Percentiles rank a stretch among this genome's conserved stretches.
phyloP scores from a whole-genome alignment of 2,888 invertebrate genomes.

The Tiliacea aurago region DNA sequence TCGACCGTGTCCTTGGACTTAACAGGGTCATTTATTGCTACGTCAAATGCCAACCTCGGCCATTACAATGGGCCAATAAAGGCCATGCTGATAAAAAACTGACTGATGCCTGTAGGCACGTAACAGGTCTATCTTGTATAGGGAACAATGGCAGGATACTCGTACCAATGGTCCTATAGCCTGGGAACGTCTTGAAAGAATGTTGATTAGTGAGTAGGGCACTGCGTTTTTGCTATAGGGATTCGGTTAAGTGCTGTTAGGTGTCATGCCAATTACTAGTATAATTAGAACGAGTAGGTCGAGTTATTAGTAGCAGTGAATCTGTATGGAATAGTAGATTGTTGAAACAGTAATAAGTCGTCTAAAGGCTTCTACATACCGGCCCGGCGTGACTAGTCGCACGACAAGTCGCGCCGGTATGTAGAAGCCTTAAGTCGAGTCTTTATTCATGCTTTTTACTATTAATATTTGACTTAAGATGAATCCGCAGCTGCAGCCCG shows the following conservation, averaged over 20 bases:
- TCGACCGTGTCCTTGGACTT: constrained; percentile 43
- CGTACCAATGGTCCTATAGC: not conserved
- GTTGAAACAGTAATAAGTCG: no score
- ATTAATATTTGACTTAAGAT: no score
- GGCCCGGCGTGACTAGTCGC: no score
- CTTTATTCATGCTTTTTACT: no score
- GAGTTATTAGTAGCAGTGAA: not conserved
- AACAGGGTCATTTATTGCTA: constrained; percentile 29
- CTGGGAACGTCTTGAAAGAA: constrained; percentile 31
- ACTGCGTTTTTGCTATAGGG: not conserved
- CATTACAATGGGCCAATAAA: constrained; percentile 36
- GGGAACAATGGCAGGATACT: constrained; percentile 8
- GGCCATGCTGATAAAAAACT: constrained; percentile 43
- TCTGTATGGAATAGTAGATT: not conserved
- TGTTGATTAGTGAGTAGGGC: constrained; percentile 14
- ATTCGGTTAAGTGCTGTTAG: not conserved
- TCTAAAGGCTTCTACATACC: no score
- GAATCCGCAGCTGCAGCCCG: no score
- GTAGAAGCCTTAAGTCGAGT: no score
- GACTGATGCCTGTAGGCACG: constrained; percentile 15
- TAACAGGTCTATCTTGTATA: constrained; percentile 20
- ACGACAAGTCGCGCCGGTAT: no score
- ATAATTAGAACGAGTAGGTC: not conserved
- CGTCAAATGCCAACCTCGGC: constrained; percentile 37
- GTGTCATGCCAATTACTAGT: not conserved